Conservation (phyloP, 2,888 invertebrate genomes). For the Rhimphoctona megacephalus region DNA sequence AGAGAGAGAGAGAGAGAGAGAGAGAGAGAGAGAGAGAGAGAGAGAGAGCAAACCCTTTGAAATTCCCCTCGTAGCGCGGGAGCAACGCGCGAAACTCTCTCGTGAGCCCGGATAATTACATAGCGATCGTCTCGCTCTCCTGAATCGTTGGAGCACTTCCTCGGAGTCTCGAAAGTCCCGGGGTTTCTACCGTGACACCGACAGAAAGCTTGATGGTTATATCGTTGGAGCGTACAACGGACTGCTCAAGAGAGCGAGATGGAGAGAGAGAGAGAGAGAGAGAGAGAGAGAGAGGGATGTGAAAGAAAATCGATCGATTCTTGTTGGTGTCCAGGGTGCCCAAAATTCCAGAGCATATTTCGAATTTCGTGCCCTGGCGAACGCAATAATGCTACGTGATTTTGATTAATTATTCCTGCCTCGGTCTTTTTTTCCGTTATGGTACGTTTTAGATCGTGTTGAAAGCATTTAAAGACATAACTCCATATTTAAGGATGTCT, state of each 20-base stretch:
- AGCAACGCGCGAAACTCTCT: slow-evolving; percentile 56
- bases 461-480: not conserved
- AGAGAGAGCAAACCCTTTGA: slow-evolving; percentile 49
- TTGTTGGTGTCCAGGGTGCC: slow-evolving; percentile 47
- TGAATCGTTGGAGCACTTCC: slow-evolving; percentile 63
- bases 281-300: slow-evolving; percentile 67
- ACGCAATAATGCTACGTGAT: slow-evolving; percentile 26
- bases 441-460: not conserved
- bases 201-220: slow-evolving; percentile 51
- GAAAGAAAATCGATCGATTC: slow-evolving; percentile 67
- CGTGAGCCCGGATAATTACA: slow-evolving; percentile 67
- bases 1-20: slow-evolving; percentile 19
- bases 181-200: slow-evolving; percentile 51
- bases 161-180: slow-evolving; percentile 56
- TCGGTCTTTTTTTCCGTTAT: not conserved
- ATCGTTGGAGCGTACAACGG: slow-evolving; percentile 39
- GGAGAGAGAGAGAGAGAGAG: slow-evolving; percentile 32
- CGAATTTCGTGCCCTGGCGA: slow-evolving; percentile 49
- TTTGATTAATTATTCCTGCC: slow-evolving; percentile 5
- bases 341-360: slow-evolving; percentile 50
- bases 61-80: slow-evolving; percentile 47
- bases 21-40: slow-evolving; percentile 29
- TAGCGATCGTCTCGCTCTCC: slow-evolving; percentile 62
- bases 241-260: slow-evolving; percentile 20
- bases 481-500: not conserved